A percentile compares a stretch with the other conserved stretches of the same genome.
phyloP scores from a whole-genome alignment of 1,140 invertebrate genomes.

The Neuroterus valhalla region DNA sequence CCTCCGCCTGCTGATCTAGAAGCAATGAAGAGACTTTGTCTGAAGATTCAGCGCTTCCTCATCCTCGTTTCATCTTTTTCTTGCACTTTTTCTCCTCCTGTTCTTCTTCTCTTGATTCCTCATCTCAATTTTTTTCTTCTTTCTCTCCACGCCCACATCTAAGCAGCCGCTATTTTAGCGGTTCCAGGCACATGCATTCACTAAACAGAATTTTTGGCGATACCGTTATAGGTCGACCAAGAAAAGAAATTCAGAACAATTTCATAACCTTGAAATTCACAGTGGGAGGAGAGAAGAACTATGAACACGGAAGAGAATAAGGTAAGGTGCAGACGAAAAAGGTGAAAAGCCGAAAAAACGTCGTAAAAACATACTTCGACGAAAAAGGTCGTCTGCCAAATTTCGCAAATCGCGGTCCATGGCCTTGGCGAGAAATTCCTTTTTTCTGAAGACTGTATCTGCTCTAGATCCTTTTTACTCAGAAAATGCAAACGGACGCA shows the following conservation, averaged over 20 bases:
- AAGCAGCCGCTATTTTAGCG: slow-evolving; percentile 45
- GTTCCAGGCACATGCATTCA: slow-evolving; percentile 46
- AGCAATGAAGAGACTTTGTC: neutral
- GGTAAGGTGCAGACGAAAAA: slow-evolving; percentile 39
- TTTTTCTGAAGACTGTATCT: slow-evolving; percentile 8
- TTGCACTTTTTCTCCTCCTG: slow-evolving; percentile 37
- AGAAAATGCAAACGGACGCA: no score
- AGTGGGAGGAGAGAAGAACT: slow-evolving; percentile 31
- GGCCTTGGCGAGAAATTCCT: slow-evolving; percentile 45
- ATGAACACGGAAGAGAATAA: slow-evolving; percentile 35
- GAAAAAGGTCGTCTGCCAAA: slow-evolving; percentile 4
- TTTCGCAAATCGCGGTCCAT: slow-evolving; percentile 46
- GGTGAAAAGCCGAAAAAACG: slow-evolving; percentile 19
- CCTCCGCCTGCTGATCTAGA: neutral
- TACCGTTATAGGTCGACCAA: slow-evolving; percentile 51
- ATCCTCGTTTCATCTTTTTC: slow-evolving; percentile 43
- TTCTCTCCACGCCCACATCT: slow-evolving; percentile 41
- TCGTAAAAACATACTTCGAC: slow-evolving; percentile 8
- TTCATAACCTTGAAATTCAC: slow-evolving; percentile 47
- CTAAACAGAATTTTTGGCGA: slow-evolving; percentile 53
- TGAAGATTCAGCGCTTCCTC: neutral
- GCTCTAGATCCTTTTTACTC: no score
- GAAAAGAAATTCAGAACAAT: slow-evolving; percentile 43
- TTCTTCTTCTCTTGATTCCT: neutral
- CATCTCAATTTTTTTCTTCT: slow-evolving; percentile 37